Percentiles rank a stretch among this genome's conserved stretches.
Evolutionary conservation across 2,888 invertebrate genomes (phyloP).

Genomic region (Crepidodera aurea): DNA sequence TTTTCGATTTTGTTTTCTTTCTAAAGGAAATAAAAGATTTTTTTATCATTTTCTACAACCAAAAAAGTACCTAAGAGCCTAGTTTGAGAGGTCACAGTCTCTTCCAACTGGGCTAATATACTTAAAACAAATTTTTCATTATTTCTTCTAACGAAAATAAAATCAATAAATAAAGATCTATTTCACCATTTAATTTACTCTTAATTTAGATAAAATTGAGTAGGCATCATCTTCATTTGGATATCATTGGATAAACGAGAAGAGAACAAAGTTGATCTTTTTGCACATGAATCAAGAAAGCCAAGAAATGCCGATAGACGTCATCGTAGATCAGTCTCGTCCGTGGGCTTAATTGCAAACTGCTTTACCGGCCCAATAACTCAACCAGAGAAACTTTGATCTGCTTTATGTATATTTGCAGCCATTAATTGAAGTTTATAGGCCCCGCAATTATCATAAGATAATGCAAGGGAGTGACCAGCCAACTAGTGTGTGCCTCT

Average conservation of each 20-base stretch:
- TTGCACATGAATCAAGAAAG: conserved; percentile 51
- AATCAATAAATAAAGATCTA: too few relatives aligned
- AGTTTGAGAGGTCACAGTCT: too few relatives aligned
- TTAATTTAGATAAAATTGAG: not conserved
- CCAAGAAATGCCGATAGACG: conserved; percentile 54
- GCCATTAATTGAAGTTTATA: conserved; percentile 63
- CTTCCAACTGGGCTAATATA: too few relatives aligned
- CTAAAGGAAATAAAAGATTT: too few relatives aligned
- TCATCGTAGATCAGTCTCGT: conserved; percentile 61
- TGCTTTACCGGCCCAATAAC: conserved; percentile 58
- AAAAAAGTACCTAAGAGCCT: too few relatives aligned
- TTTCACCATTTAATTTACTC: not conserved
- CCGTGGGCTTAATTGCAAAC: conserved; percentile 61
- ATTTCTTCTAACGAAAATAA: not conserved
- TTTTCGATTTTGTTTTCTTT: too few relatives aligned
- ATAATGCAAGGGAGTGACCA: conserved; percentile 61
- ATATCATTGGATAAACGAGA: conserved; percentile 4
- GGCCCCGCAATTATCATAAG: conserved; percentile 62
- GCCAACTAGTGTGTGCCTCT: conserved; percentile 47
- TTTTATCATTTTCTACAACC: too few relatives aligned
- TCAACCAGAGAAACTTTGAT: conserved; percentile 61
- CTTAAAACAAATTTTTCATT: not conserved
- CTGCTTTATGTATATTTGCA: conserved; percentile 61
- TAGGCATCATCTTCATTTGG: conserved; percentile 2
- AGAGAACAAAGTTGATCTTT: conserved; percentile 1